Conservation (phyloP, 2,888 invertebrate genomes). For the Nomada fucata region DNA sequence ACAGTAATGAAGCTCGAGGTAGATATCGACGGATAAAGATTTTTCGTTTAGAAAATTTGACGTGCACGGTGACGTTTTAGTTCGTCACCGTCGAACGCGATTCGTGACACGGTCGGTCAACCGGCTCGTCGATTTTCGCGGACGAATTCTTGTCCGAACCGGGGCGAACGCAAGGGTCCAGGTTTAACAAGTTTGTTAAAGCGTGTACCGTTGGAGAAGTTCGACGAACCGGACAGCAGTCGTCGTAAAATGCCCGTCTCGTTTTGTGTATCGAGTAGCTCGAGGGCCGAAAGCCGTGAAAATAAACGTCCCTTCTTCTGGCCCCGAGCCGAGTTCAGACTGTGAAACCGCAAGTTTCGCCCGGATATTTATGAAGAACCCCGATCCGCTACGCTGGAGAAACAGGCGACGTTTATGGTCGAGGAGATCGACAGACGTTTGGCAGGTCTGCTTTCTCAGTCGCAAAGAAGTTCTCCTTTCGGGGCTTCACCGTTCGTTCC, state of each 20-base stretch:
- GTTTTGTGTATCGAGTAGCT: constrained; percentile 56
- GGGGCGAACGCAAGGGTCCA: constrained; percentile 50
- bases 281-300: constrained; percentile 58
- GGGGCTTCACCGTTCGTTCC: constrained; percentile 51
- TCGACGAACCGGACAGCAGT: constrained; percentile 56
- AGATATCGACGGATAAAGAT: not conserved
- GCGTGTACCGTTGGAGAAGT: constrained; percentile 13
- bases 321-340: not conserved
- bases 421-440: constrained; percentile 71
- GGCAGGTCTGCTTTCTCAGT: constrained; percentile 71
- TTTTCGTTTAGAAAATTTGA: no score
- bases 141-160: constrained; percentile 42
- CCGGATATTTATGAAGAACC: constrained; percentile 70
- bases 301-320: constrained; percentile 65
- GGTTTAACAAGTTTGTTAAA: constrained; percentile 60
- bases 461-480: constrained; percentile 62
- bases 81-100: not conserved
- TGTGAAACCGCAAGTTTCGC: constrained; percentile 53
- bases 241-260: constrained; percentile 51
- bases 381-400: constrained; percentile 55
- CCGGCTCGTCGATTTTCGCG: constrained; percentile 21
- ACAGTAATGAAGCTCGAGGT: not conserved
- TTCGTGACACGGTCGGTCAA: constrained; percentile 33
- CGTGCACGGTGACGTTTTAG: not conserved
- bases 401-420: constrained; percentile 72